Evolutionary conservation across 2,888 invertebrate genomes (phyloP), one percentile per base, ranked within the genome.

Genomic region (Sminthurides aquaticus): DNA sequence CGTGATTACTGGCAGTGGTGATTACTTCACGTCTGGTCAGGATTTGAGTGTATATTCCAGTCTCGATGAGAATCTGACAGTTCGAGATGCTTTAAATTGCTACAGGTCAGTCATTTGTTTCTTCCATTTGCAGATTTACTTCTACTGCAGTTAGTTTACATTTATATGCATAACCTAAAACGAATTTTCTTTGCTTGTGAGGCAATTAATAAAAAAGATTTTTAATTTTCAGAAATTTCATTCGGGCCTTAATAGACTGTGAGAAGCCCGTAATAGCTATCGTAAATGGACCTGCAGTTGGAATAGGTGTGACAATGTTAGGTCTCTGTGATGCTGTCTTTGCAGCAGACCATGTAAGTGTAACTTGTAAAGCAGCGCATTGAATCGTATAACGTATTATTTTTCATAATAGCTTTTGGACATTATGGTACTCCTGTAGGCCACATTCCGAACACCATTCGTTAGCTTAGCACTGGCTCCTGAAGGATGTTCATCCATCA

Each of bases 221-320:
- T 26, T 57, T 11, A 61, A 18, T 49, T 76, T 80, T 82, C 65
- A 85, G 85, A 74, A 80, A 84, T 15, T 88, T 89, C 79, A 83
- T 93, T 1, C 81, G 83, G 66, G 82, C 89, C 0, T 86, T 93
- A 71, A 89, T 95, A 69, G 85, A 86, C 71, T 94, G 91, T 78
- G 90, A 91, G 0, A 98, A 98, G 79, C 80, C 94, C 43, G 78
- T 98, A 83, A 34, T 97, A 69, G 90, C 88, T n/a, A 80, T 95
- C 65, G 87, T 97, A 0, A 96, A 97, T 82, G 97, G 97, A 1
- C 95, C 95, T 52, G 91, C 94, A 18, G 85, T 97, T 73, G 98
- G 98, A 28, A 87, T 98, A 72, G 87, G 87, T 54, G 87, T 87
- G 2, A 97, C 97, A 0, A 86, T 88, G 8, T 81, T 92, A 60